Evolutionary conservation across 2,113 vertebrate genomes (phyloP).

Genomic region (Hemiscyllium ocellatum): DNA sequence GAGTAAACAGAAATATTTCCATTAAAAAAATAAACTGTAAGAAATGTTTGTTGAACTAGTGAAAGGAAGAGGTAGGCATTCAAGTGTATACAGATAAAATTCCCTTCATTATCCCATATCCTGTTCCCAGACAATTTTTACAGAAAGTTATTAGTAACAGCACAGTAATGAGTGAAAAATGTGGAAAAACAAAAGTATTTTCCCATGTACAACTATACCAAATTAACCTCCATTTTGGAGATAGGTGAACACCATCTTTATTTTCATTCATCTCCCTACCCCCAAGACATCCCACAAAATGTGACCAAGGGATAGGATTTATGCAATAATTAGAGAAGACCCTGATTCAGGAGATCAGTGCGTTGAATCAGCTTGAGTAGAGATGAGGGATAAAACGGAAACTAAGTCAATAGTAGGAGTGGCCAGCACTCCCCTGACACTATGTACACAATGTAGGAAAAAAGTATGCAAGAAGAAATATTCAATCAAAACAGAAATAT

Average conservation of each 20-base stretch:
- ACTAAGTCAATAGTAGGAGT: no score
- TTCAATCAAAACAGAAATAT: no score
- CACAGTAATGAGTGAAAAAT: slow-evolving; percentile 17
- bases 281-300: neutral
- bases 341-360: no score
- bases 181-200: neutral
- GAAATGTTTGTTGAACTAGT: neutral
- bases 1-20: neutral
- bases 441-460: no score
- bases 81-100: slow-evolving; percentile 20
- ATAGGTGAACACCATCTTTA: neutral
- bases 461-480: no score
- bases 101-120: slow-evolving; percentile 14
- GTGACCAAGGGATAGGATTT: neutral
- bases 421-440: no score
- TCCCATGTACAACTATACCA: neutral
- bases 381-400: no score
- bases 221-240: neutral
- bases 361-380: no score
- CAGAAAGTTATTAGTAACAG: neutral
- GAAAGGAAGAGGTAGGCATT: slow-evolving; percentile 31
- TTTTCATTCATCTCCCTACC: neutral
- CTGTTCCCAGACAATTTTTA: slow-evolving; percentile 24
- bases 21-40: neutral
- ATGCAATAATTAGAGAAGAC: no score